phyloP scores from a whole-genome alignment of 2,888 invertebrate species.

The Nysson spinosus region DNA sequence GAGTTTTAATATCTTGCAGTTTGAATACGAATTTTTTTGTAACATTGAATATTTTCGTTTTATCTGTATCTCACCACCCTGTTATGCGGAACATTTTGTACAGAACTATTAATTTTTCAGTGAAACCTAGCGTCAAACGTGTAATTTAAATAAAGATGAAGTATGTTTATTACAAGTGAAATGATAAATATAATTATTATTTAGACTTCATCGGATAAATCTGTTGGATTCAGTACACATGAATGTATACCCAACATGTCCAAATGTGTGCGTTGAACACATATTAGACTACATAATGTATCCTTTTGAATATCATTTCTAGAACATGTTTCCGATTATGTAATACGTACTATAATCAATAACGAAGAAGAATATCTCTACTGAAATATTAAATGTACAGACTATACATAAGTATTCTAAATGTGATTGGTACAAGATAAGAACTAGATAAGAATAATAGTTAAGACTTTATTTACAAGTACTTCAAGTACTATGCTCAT shows the following conservation, averaged over 20 bases:
- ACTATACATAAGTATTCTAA: conserved; percentile 19
- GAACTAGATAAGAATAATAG: conserved; percentile 15
- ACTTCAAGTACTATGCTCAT: conserved; percentile 18
- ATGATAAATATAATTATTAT: background rate
- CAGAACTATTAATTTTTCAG: conserved; percentile 6
- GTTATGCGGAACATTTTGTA: too few relatives aligned
- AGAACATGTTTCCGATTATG: background rate
- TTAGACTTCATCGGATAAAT: too few relatives aligned
- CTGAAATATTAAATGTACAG: conserved; percentile 11
- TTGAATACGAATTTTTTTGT: too few relatives aligned
- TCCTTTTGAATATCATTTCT: background rate
- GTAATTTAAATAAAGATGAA: conserved; percentile 17
- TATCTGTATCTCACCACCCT: conserved; percentile 3
- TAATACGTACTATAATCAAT: background rate
- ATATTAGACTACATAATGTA: too few relatives aligned
- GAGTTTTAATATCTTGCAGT: too few relatives aligned
- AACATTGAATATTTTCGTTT: conserved; percentile 4
- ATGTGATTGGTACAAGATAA: conserved; percentile 31
- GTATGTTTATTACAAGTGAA: conserved; percentile 4
- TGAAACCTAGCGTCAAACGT: conserved; percentile 9
- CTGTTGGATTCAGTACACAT: too few relatives aligned
- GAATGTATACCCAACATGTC: too few relatives aligned
- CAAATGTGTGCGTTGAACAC: too few relatives aligned
- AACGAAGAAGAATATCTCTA: background rate
- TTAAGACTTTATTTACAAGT: conserved; percentile 3